Percentiles rank a stretch among this genome's conserved stretches.
phyloP scores from a whole-genome alignment of 2,113 vertebrate genomes.

The Fregata magnificens region DNA sequence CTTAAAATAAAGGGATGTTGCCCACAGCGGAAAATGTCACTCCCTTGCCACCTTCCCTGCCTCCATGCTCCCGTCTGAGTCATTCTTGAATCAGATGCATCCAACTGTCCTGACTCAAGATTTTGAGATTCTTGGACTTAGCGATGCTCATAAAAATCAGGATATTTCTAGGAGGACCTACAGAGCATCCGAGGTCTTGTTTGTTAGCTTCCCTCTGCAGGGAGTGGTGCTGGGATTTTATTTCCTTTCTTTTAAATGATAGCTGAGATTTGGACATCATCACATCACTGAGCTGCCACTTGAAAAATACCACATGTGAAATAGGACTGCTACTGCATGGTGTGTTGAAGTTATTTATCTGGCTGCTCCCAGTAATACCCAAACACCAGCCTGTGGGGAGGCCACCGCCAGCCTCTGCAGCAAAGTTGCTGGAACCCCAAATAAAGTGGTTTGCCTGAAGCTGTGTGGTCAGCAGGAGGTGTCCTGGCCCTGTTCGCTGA shows the following conservation, averaged over 20 bases:
- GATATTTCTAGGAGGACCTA: not conserved
- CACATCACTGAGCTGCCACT: not conserved
- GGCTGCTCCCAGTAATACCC: not conserved
- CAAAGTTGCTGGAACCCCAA: not conserved
- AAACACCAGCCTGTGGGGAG: not conserved
- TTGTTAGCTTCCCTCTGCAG: not conserved
- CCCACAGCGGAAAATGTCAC: constrained; percentile 28
- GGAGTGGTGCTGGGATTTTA: not conserved
- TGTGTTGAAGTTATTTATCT: not conserved
- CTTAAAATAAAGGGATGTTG: not conserved
- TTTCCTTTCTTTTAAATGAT: not conserved
- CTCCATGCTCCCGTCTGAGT: not conserved
- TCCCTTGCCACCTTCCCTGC: not conserved
- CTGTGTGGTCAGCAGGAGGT: not conserved
- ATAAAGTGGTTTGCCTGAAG: not conserved
- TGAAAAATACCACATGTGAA: not conserved
- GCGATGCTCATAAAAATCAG: not conserved
- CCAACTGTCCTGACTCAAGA: constrained; percentile 27
- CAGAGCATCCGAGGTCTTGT: not conserved
- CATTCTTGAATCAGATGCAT: constrained; percentile 10
- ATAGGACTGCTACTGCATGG: not conserved
- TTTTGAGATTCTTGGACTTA: not conserved
- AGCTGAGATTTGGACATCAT: not conserved
- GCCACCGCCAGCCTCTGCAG: not conserved
- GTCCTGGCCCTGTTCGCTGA: rapidly evolving